These are phyloP conservation scores for Lophius piscatorius DNA, from an alignment of 2,113 vertebrate species.

Conservation along the genomic window DNA sequence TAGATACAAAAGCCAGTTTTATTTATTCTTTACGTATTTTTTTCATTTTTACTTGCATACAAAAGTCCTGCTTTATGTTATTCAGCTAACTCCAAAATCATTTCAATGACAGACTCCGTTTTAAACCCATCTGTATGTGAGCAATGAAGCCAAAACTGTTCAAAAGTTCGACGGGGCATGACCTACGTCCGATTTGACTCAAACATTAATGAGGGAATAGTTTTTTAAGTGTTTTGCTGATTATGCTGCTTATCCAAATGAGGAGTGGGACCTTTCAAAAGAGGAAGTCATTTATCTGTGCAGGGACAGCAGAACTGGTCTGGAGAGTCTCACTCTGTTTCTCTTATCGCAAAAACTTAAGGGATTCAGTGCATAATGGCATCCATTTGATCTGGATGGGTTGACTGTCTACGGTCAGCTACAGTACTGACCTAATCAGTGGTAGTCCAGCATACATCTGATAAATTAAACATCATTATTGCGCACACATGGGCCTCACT, in stretches of 20 bases:
- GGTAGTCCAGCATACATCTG: too few relatives aligned
- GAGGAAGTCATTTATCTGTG: constrained; percentile 76
- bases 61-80: constrained; percentile 24
- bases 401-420: constrained; percentile 66
- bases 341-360: constrained; percentile 72
- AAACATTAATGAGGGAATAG: constrained; percentile 59
- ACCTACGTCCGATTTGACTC: constrained; percentile 40
- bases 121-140: constrained; percentile 16
- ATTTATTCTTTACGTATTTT: background rate
- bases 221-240: constrained; percentile 64
- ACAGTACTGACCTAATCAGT: constrained; percentile 26
- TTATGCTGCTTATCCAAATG: constrained; percentile 67
- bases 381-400: constrained; percentile 67
- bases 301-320: constrained; percentile 66
- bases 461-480: too few relatives aligned
- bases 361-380: constrained; percentile 53
- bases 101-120: constrained; percentile 21
- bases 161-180: constrained; percentile 31
- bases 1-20: constrained; percentile 13
- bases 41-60: constrained; percentile 3
- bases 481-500: background rate
- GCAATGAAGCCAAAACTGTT: constrained; percentile 29
- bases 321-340: constrained; percentile 72
- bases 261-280: constrained; percentile 73
- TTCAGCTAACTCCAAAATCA: constrained; percentile 22